These are phyloP conservation scores for Zaprionus gabonicus DNA, from an alignment of 1,140 invertebrate species.

Conservation along the genomic window DNA sequence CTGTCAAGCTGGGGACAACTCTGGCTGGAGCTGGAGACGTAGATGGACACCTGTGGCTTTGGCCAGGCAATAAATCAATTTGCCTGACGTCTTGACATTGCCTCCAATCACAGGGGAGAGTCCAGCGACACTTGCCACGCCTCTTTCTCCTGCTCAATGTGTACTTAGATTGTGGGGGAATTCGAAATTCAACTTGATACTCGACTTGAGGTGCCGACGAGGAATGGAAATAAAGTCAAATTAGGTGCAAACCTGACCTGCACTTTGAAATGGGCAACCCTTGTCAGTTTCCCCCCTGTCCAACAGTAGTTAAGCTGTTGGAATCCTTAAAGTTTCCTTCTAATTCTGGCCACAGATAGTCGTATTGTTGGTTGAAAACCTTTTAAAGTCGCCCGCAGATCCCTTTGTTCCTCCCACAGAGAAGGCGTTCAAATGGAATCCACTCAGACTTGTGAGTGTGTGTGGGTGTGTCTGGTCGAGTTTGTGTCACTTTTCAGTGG, in stretches of 20 bases:
- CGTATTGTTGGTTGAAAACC: not conserved
- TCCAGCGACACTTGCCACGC: conserved; percentile 12
- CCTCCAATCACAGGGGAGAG: conserved; percentile 38
- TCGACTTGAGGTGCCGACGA: not conserved
- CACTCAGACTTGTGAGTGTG: not conserved
- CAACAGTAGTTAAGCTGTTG: not conserved
- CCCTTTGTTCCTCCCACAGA: not conserved
- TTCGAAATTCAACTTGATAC: not conserved
- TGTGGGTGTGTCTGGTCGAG: conserved; percentile 19
- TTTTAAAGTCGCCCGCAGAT: conserved; percentile 8
- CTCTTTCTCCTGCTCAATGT: not conserved
- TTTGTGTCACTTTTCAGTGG: conserved; percentile 31
- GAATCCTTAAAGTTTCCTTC: conserved; percentile 14
- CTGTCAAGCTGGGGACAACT: conserved; percentile 47
- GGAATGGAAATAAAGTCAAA: not conserved
- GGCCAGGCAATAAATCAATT: conserved; percentile 52
- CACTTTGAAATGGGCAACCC: not conserved
- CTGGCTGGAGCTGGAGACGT: conserved; percentile 3
- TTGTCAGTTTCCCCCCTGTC: not conserved
- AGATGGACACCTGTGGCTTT: conserved; percentile 57
- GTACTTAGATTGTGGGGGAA: not conserved
- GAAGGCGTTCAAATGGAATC: conserved; percentile 12
- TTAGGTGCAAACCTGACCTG: not conserved
- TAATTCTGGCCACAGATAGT: not conserved
- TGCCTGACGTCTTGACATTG: conserved; percentile 43